Conservation (phyloP, 2,888 invertebrate genomes). For the Hirudinaria manillensis region DNA sequence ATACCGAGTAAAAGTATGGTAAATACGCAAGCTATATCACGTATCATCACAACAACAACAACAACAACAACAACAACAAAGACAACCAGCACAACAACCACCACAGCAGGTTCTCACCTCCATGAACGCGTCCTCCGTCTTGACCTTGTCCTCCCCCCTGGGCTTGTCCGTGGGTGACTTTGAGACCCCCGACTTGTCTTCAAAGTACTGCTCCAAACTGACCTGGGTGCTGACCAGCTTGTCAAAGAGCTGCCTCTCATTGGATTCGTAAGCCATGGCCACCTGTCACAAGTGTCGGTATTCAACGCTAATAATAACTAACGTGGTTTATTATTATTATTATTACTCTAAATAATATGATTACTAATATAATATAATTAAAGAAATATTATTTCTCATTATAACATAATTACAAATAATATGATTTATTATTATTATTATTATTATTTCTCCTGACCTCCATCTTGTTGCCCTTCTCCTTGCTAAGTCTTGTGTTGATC, state of each 20-base stretch:
- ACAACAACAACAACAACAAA: background rate
- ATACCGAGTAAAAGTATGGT: too few species aligned
- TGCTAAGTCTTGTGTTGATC: conserved; percentile 72
- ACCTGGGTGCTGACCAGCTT: background rate
- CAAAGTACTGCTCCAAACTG: conserved; percentile 12
- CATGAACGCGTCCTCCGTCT: conserved; percentile 3
- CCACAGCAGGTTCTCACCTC: conserved; percentile 1
- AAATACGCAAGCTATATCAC: too few species aligned
- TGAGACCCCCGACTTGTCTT: conserved; percentile 6
- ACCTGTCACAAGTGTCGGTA: background rate
- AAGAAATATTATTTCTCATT: background rate
- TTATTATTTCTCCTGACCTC: background rate
- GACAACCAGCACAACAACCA: background rate
- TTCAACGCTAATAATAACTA: background rate
- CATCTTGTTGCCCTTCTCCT: conserved; percentile 42
- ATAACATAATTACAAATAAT: background rate
- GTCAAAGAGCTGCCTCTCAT: conserved; percentile 21
- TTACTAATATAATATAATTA: background rate
- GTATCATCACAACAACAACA: background rate
- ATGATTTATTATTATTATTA: too few species aligned
- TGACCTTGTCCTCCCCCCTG: conserved; percentile 17
- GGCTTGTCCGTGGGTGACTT: conserved; percentile 23
- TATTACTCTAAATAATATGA: background rate
- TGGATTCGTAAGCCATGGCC: background rate
- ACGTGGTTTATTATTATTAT: background rate